Percentiles rank a stretch among this genome's conserved stretches.
These are phyloP conservation scores for Trochalopteron elliotii DNA, from an alignment of 2,113 vertebrate genomes.

Conservation along the genomic window DNA sequence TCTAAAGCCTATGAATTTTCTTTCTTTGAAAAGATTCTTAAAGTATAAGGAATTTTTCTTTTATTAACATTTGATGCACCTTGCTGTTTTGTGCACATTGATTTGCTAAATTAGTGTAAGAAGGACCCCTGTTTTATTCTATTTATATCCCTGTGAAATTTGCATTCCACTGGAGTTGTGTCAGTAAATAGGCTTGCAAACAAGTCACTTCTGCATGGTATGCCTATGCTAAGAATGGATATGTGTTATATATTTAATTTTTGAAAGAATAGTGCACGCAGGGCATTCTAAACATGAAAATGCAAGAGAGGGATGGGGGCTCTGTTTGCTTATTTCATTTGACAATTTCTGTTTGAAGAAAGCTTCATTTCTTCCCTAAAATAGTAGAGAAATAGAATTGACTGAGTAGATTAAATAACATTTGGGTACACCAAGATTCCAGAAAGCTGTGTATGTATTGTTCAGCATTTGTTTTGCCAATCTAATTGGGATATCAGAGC, in stretches of 20 bases:
- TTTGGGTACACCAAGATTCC: background rate
- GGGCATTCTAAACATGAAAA: background rate
- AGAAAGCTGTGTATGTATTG: background rate
- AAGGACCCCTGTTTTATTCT: background rate
- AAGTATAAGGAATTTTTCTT: background rate
- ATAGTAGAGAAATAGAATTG: background rate
- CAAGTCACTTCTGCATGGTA: background rate
- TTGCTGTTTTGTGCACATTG: background rate
- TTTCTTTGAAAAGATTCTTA: background rate
- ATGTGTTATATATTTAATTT: background rate
- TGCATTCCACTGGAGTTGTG: background rate
- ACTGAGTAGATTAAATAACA: background rate
- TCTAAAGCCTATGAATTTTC: background rate
- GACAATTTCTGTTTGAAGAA: background rate
- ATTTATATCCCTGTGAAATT: background rate
- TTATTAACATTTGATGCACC: background rate
- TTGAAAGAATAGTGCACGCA: background rate
- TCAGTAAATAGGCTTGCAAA: background rate
- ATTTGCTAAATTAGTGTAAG: background rate
- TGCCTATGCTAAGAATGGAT: background rate
- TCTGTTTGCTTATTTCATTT: background rate
- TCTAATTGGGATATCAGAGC: conserved; percentile 37
- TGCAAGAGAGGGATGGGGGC: accelerated
- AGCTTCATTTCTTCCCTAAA: background rate
- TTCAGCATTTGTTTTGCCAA: background rate